A percentile compares a stretch with the other conserved stretches of the same genome.
phyloP scores from a whole-genome alignment of 1,140 invertebrate species.

The Drosophila tsacasi region DNA sequence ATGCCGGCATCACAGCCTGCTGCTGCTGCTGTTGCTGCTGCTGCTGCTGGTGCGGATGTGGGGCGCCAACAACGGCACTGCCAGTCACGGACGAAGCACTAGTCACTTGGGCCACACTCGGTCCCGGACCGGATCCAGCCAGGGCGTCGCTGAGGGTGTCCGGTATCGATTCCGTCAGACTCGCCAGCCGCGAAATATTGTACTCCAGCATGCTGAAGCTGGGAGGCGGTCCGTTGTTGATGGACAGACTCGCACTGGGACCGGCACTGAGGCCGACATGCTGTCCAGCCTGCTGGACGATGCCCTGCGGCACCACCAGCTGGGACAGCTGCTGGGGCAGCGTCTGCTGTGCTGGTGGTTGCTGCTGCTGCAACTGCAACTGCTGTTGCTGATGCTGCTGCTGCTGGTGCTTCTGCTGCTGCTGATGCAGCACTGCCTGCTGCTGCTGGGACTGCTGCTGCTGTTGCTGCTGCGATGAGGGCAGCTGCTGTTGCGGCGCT shows the following conservation, averaged over 20 bases:
- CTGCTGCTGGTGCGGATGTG: constrained; percentile 23
- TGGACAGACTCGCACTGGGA: constrained; percentile 36
- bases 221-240: constrained; percentile 55
- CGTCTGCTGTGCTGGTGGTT: constrained; percentile 47
- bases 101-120: constrained; percentile 38
- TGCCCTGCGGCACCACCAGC: constrained; percentile 58
- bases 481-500: constrained; percentile 32
- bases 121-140: constrained; percentile 40
- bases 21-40: constrained; percentile 82
- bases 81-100: constrained; percentile 61
- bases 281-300: constrained; percentile 58
- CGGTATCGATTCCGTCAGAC: constrained; percentile 89
- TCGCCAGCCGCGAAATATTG: constrained; percentile 92
- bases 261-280: constrained; percentile 65
- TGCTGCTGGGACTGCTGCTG: constrained; percentile 84
- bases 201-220: constrained; percentile 91
- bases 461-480: constrained; percentile 46
- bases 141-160: constrained; percentile 84
- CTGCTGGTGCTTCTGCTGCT: constrained; percentile 47
- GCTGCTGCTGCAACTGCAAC: constrained; percentile 36
- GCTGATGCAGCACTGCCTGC: constrained; percentile 36
- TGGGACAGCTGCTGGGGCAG: constrained; percentile 53
- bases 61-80: constrained; percentile 69
- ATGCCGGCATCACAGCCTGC: constrained; percentile 70
- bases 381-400: constrained; percentile 50